Conservation (phyloP, 2,888 invertebrate genomes). For the Clistopyga incitator region DNA sequence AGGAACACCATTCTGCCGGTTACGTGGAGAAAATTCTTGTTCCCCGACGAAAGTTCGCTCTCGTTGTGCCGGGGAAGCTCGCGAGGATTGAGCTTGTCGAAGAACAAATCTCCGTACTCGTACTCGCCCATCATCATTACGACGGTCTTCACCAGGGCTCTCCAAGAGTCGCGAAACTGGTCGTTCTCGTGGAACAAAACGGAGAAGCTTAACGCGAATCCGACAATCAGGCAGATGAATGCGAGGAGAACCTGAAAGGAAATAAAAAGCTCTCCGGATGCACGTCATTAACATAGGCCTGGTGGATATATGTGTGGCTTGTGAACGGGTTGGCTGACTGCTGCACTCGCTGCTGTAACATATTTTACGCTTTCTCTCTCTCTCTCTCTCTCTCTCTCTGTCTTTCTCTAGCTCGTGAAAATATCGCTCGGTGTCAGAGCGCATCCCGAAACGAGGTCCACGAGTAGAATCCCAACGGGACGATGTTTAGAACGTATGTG, state of each 20-base stretch:
- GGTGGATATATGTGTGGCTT: slow-evolving; percentile 52
- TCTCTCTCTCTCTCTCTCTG: not conserved
- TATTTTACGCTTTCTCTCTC: not conserved
- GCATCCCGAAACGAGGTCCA: not conserved
- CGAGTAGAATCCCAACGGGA: slow-evolving; percentile 43
- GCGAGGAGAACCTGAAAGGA: slow-evolving; percentile 84
- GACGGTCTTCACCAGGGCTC: slow-evolving; percentile 84
- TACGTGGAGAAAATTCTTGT: slow-evolving; percentile 70
- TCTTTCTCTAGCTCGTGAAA: slow-evolving; percentile 5
- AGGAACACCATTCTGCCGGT: slow-evolving; percentile 85
- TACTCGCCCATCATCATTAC: slow-evolving; percentile 88
- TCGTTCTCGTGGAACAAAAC: slow-evolving; percentile 85
- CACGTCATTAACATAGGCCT: slow-evolving; percentile 71
- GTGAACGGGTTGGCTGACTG: slow-evolving; percentile 36
- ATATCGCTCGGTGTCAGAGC: slow-evolving; percentile 23
- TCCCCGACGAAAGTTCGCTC: slow-evolving; percentile 4
- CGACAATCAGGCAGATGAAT: slow-evolving; percentile 86
- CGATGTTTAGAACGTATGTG: slow-evolving; percentile 45
- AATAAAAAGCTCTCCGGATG: slow-evolving; percentile 74
- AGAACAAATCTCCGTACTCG: slow-evolving; percentile 84
- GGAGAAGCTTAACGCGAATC: slow-evolving; percentile 86
- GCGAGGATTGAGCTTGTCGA: slow-evolving; percentile 36
- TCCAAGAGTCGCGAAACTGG: slow-evolving; percentile 80
- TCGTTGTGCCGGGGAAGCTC: not conserved
- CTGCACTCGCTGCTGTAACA: slow-evolving; percentile 30